These are phyloP conservation scores for Rafetus swinhoei DNA, from an alignment of 2,113 vertebrate species.

Conservation along the genomic window DNA sequence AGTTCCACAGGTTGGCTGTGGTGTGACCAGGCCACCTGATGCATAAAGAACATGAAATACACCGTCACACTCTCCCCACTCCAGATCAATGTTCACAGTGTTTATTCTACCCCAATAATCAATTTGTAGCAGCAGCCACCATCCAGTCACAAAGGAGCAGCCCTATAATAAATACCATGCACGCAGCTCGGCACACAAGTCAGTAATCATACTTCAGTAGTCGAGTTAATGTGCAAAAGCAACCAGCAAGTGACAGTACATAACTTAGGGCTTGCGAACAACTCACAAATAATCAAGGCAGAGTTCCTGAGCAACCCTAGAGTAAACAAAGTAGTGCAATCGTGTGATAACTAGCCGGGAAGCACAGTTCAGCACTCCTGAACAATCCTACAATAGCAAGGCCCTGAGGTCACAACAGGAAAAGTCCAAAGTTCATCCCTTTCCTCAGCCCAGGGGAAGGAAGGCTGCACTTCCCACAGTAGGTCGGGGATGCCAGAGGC, in stretches of 20 bases:
- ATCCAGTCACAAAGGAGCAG: not conserved
- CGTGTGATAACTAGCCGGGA: not conserved
- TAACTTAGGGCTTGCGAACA: not conserved
- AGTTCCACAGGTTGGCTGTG: too few relatives aligned
- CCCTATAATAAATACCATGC: not conserved
- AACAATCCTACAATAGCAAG: not conserved
- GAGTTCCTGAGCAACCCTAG: not conserved
- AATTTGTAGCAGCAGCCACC: not conserved
- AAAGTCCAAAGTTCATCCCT: not conserved
- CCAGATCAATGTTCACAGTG: not conserved
- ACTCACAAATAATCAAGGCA: not conserved
- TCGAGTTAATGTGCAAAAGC: not conserved
- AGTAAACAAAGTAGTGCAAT: not conserved
- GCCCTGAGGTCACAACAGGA: not conserved
- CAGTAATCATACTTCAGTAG: not conserved
- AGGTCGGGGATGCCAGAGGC: not conserved
- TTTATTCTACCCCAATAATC: not conserved
- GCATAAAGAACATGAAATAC: too few relatives aligned
- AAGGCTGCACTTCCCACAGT: not conserved
- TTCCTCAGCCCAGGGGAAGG: not conserved
- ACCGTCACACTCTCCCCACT: too few relatives aligned
- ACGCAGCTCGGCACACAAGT: not conserved
- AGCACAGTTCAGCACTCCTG: not conserved
- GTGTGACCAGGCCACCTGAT: too few relatives aligned
- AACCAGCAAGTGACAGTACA: not conserved